Evolutionary conservation across 2,113 vertebrate species (phyloP).

Genomic region (Serinus canaria): DNA sequence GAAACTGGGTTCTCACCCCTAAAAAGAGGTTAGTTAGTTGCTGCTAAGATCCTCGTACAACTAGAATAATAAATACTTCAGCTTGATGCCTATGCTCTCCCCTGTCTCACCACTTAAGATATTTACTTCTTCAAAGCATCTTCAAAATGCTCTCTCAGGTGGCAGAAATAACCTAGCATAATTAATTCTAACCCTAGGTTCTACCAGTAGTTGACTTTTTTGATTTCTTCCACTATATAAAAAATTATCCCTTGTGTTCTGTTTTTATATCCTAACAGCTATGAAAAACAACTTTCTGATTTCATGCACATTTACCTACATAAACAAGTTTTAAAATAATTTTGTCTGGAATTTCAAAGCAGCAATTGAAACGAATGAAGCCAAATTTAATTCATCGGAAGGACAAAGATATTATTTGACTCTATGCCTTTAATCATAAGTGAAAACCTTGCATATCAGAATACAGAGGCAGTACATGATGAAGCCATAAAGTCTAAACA

Average conservation of each 20-base stretch:
- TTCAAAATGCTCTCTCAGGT: not conserved
- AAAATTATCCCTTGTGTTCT: not conserved
- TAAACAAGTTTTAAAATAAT: not conserved
- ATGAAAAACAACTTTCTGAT: not conserved
- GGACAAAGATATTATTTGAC: not conserved
- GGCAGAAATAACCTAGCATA: not conserved
- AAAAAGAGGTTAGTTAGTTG: not conserved
- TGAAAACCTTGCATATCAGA: not conserved
- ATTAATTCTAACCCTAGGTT: not conserved
- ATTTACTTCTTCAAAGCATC: not conserved
- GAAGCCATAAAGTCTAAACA: not conserved
- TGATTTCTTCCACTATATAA: not conserved
- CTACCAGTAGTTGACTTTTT: not conserved
- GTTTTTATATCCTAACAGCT: not conserved
- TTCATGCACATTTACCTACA: not conserved
- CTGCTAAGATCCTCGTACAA: not conserved
- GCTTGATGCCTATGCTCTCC: not conserved
- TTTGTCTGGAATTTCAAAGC: not conserved
- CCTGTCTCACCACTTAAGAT: not conserved
- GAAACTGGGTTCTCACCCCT: not conserved
- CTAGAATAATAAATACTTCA: not conserved
- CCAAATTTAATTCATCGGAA: not conserved
- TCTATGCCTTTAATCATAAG: not conserved
- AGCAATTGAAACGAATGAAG: not conserved
- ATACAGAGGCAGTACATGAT: not conserved